These are phyloP conservation scores for Drosophila melanocephala DNA, from an alignment of 2,888 invertebrate genomes.

Conservation along the genomic window DNA sequence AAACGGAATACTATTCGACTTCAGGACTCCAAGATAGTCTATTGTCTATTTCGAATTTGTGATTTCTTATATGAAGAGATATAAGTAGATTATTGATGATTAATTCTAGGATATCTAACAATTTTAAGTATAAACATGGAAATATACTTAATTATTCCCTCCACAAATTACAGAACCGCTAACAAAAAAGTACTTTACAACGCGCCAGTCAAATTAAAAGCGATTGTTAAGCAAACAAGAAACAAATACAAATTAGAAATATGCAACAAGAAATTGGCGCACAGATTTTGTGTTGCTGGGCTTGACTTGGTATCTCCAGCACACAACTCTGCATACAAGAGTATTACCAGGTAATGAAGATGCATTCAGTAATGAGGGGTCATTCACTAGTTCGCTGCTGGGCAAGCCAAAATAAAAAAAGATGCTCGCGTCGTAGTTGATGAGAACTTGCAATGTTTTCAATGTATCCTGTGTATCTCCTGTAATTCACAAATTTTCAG, in stretches of 20 bases:
- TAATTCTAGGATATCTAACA: neutral
- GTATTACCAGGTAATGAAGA: neutral
- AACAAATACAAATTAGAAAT: neutral
- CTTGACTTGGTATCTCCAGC: neutral
- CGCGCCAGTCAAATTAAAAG: neutral
- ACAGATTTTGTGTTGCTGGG: neutral
- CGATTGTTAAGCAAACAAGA: neutral
- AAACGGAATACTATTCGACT: neutral
- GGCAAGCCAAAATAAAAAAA: neutral
- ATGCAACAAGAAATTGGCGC: neutral
- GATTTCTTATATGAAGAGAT: neutral
- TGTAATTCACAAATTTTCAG: slow-evolving; percentile 77
- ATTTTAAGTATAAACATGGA: neutral
- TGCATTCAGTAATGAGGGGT: neutral
- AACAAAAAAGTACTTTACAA: neutral
- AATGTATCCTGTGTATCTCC: slow-evolving; percentile 56
- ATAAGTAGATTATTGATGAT: neutral
- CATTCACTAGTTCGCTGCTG: neutral
- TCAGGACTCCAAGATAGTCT: neutral
- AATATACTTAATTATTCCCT: neutral
- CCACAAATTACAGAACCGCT: neutral
- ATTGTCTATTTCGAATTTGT: neutral
- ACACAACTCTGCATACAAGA: neutral
- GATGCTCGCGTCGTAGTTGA: slow-evolving; percentile 11
- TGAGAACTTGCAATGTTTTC: slow-evolving; percentile 26